Base-by-base conservation (phyloP, 2,888 invertebrate genomes). In the Malthinus seriepunctatus region DNA sequence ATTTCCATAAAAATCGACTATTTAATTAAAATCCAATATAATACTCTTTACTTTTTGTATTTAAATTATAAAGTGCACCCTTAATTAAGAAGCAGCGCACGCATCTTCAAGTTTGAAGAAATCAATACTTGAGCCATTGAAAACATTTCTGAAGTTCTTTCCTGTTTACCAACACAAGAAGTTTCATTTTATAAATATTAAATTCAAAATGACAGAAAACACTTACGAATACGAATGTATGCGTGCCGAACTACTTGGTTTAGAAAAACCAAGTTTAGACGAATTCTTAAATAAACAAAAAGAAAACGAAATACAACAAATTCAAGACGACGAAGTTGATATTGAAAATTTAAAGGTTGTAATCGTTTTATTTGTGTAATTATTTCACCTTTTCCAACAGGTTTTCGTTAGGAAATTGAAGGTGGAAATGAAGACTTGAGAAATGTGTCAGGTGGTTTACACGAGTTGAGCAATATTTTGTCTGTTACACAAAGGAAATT, bases 401-500 rank as follows among this genome's bases (percentile, higher is more conserved):
- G 14, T 33, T n/a, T 34, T 45, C 46, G 34, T 39, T 39, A 93
- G 84, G 86, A 90, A 66, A 72, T 91, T 23, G 84, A 86, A 51
- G 73, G 78, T 44, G 84, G 88, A 70, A 82, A 91, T 70, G 78
- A 82, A 71, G 78, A 82, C 61, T 72, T 88, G 44, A 80, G 83
- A 65, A 85, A 85, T 60, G 83, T 88, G 0, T 84, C 86, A 42
- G 87, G 88, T 47, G 92, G 92, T 58, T 80, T 95, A 32, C 87
- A 89, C 52, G 91, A 93, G 73, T 82, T 96, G 37, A 93, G 91
- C 72, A 86, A 84, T 38, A 91, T 93, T 66, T 79, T 95, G 49
- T 86, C 86, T 66, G 86, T 86, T 9, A 94, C 95, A 2, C 95
- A 96, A 74, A 88, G 88, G 62, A 94, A 94, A 79, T 82, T 96